Evolutionary conservation across 2,113 vertebrate genomes (phyloP).

Genomic region (Macrotus californicus): DNA sequence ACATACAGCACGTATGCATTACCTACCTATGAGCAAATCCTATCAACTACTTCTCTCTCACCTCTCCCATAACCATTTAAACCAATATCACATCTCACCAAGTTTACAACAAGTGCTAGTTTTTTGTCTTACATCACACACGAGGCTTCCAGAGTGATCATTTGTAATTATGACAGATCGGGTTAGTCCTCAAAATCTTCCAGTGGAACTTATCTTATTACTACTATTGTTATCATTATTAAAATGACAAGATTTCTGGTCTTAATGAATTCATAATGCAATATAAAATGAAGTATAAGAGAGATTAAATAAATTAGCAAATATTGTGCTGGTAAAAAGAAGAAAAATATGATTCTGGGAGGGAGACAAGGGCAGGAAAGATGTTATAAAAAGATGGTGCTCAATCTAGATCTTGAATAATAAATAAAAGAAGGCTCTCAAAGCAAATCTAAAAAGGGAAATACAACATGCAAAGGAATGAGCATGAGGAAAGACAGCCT

Average conservation of each 20-base stretch:
- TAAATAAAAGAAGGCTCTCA: not conserved
- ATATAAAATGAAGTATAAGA: not conserved
- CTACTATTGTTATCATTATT: not conserved
- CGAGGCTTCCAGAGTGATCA: not conserved
- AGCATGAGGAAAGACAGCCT: not conserved
- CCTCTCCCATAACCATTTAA: not conserved
- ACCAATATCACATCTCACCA: not conserved
- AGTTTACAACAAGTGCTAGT: not conserved
- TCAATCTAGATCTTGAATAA: not conserved
- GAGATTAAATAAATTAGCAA: not conserved
- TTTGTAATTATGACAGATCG: not conserved
- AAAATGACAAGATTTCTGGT: not conserved
- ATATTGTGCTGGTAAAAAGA: not conserved
- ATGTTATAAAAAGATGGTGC: not conserved
- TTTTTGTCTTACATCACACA: not conserved
- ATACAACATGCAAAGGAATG: not conserved
- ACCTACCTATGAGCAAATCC: not conserved
- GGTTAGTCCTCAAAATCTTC: not conserved
- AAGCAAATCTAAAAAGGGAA: not conserved
- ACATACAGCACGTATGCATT: not conserved
- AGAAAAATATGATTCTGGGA: not conserved
- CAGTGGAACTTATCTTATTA: not conserved
- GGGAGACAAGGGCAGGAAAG: not conserved
- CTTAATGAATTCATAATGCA: not conserved
- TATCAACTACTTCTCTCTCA: not conserved